These are phyloP conservation scores for Malurus elegans DNA, from an alignment of 2,113 vertebrate genomes.

Conservation along the genomic window DNA sequence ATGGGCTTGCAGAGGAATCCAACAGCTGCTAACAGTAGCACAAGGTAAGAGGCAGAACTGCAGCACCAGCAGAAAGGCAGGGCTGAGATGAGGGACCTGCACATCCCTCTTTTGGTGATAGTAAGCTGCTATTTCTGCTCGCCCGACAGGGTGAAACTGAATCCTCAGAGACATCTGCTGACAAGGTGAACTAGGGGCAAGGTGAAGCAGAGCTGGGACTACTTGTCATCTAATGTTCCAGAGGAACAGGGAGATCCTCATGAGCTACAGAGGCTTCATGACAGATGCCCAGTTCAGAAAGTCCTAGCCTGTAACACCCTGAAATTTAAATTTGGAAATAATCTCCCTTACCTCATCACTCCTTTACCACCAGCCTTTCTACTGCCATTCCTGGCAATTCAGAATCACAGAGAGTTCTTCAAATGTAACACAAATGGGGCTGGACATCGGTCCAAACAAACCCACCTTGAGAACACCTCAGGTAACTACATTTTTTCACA, in stretches of 20 bases:
- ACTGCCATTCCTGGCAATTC: neutral
- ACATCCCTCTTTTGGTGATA: slow-evolving; percentile 6
- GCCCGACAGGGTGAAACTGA: slow-evolving; percentile 13
- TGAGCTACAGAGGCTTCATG: neutral
- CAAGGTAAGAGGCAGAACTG: neutral
- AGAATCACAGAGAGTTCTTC: neutral
- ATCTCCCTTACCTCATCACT: neutral
- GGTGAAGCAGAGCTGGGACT: slow-evolving; percentile 28
- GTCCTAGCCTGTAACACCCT: neutral
- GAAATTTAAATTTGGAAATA: neutral
- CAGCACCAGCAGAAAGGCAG: neutral
- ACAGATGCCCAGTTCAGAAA: neutral
- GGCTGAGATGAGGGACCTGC: neutral
- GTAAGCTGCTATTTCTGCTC: slow-evolving; percentile 56
- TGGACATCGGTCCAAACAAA: neutral
- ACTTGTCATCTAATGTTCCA: neutral
- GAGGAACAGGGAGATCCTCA: neutral
- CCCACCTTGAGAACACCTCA: neutral
- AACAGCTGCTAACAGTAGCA: neutral
- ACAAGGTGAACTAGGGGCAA: slow-evolving; percentile 51
- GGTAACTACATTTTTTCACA: neutral
- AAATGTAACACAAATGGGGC: neutral
- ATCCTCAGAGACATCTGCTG: slow-evolving; percentile 29
- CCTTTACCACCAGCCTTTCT: neutral
- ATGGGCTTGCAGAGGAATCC: neutral